Conservation (phyloP, 2,113 vertebrate species). For the Mus pahari region DNA sequence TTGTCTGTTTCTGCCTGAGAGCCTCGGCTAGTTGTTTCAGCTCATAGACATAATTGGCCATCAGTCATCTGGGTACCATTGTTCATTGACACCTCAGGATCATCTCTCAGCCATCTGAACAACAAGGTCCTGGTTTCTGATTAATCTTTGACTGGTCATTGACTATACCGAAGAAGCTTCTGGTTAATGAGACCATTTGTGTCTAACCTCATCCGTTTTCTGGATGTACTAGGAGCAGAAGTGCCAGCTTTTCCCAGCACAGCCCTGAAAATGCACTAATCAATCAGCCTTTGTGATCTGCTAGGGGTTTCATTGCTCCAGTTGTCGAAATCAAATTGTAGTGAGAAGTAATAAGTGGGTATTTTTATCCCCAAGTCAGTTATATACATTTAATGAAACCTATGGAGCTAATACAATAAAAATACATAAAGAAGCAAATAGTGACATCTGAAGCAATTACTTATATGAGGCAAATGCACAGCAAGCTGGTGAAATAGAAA, state of each 20-base stretch:
- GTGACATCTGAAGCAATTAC: not conserved
- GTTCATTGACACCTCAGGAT: conserved; percentile 34
- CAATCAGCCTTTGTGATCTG: conserved; percentile 43
- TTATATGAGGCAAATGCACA: not conserved
- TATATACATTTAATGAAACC: not conserved
- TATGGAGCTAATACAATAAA: not conserved
- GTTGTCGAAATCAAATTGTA: not conserved
- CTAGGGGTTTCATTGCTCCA: not conserved
- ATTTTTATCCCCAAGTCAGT: conserved; percentile 48
- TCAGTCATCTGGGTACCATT: conserved; percentile 16
- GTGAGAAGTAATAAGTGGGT: not conserved
- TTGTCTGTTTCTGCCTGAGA: not conserved
- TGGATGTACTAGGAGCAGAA: not conserved
- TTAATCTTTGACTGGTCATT: conserved; percentile 60
- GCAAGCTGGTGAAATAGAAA: not conserved
- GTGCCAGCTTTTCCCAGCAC: not conserved
- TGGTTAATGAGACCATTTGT: conserved; percentile 67
- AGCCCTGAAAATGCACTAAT: conserved; percentile 40
- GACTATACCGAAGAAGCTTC: conserved; percentile 19
- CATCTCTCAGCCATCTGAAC: conserved; percentile 12
- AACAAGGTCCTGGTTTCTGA: conserved; percentile 51
- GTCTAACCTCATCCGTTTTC: conserved; percentile 59
- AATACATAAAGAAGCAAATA: not conserved
- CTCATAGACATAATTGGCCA: conserved; percentile 62
- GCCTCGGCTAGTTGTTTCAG: conserved; percentile 25